Percentiles rank a stretch among this genome's conserved stretches.
Evolutionary conservation across 2,113 vertebrate genomes (phyloP).

Genomic region (Vanacampus margaritifer): DNA sequence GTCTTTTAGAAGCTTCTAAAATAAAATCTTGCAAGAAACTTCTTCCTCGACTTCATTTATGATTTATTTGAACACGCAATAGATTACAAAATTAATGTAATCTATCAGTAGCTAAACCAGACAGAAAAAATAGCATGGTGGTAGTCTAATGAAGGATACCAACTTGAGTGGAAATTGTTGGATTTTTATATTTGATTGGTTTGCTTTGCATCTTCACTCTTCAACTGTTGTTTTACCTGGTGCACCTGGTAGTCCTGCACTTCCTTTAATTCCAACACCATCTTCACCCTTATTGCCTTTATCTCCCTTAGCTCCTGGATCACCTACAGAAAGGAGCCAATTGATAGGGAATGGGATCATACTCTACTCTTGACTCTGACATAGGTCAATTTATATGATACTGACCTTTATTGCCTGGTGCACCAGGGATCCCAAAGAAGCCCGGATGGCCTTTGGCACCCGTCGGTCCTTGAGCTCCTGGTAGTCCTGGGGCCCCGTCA

Average conservation of each 20-base stretch:
- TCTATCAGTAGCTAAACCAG: no score
- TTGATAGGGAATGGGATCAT: neutral
- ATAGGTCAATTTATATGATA: neutral
- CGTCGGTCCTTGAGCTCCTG: conserved; percentile 54
- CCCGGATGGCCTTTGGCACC: conserved; percentile 73
- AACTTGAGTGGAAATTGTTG: neutral
- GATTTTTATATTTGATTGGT: no score
- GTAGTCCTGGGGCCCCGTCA: conserved; percentile 58
- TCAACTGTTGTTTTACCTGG: conserved; percentile 59
- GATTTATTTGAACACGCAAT: no score
- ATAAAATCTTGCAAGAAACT: no score
- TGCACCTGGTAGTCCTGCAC: conserved; percentile 63
- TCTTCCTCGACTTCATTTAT: no score
- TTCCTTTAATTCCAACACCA: conserved; percentile 72
- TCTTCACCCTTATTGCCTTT: conserved; percentile 71
- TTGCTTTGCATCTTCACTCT: neutral
- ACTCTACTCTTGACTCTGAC: neutral
- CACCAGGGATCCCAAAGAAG: conserved; percentile 73
- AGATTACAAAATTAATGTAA: no score
- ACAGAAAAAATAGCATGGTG: no score
- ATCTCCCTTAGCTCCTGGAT: conserved; percentile 64
- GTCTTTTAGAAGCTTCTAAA: no score
- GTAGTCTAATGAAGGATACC: no score
- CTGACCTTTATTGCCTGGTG: conserved; percentile 72
- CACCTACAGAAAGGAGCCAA: conserved; percentile 50